These are phyloP conservation scores for Petaurus breviceps DNA, from an alignment of 2,113 vertebrate species.

Conservation along the genomic window DNA sequence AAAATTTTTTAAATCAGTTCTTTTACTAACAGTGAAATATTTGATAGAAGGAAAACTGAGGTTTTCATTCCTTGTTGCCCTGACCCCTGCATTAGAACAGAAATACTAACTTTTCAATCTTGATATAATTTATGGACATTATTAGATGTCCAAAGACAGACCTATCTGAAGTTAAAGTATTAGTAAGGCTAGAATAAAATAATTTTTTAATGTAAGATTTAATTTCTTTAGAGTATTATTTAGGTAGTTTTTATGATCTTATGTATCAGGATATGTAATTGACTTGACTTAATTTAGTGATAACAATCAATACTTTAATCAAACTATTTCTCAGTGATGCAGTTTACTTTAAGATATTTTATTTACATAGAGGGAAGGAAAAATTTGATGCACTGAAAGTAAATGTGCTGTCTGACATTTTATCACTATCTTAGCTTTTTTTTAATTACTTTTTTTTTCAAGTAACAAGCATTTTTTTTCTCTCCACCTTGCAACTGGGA, in stretches of 20 bases:
- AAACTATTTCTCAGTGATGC: not conserved
- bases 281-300: not conserved
- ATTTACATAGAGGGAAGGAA: not conserved
- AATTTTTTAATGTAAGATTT: not conserved
- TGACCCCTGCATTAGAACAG: not conserved
- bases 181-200: not conserved
- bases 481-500: not conserved
- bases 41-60: not conserved
- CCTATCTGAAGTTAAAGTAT: not conserved
- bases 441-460: not conserved
- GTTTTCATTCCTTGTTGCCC: not conserved
- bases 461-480: not conserved
- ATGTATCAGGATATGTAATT: not conserved
- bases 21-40: not conserved
- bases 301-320: not conserved
- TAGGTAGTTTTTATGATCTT: not conserved
- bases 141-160: not conserved
- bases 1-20: not conserved
- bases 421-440: not conserved
- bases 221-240: not conserved
- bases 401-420: not conserved
- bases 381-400: not conserved
- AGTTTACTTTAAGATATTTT: not conserved
- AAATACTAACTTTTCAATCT: not conserved
- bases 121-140: not conserved